Evolutionary conservation across 1,140 invertebrate genomes (phyloP).

Genomic region (Sarcophaga peregrina): DNA sequence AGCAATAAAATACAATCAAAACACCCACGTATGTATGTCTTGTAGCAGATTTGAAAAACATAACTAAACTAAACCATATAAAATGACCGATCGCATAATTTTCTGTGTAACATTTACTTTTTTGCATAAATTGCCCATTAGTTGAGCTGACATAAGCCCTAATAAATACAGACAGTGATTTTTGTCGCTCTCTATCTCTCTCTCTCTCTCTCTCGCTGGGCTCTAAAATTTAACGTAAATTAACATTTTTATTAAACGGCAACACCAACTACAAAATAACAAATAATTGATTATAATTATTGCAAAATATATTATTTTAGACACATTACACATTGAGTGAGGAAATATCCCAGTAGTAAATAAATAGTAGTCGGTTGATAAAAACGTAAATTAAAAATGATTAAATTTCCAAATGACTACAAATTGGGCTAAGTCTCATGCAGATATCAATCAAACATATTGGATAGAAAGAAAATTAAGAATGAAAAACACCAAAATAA

Average conservation of each 20-base stretch:
- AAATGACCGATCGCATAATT: conserved; percentile 9
- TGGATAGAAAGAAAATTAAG: no score
- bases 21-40: conserved; percentile 9
- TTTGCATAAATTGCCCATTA: background rate
- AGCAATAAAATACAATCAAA: conserved; percentile 12
- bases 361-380: no score
- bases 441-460: no score
- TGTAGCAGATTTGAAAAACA: background rate
- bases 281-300: conserved; percentile 25
- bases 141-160: conserved; percentile 9
- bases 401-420: no score
- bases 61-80: background rate
- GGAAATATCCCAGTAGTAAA: no score
- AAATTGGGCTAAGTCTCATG: no score
- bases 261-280: background rate
- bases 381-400: no score
- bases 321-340: no score
- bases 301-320: background rate
- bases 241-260: background rate
- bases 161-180: background rate
- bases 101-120: background rate
- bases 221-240: background rate
- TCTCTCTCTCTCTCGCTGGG: background rate
- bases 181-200: no score
- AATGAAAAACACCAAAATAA: no score